phyloP scores from a whole-genome alignment of 37 sponge, comb jelly and placozoan species.

The Chondrilla cf. caribensis region DNA sequence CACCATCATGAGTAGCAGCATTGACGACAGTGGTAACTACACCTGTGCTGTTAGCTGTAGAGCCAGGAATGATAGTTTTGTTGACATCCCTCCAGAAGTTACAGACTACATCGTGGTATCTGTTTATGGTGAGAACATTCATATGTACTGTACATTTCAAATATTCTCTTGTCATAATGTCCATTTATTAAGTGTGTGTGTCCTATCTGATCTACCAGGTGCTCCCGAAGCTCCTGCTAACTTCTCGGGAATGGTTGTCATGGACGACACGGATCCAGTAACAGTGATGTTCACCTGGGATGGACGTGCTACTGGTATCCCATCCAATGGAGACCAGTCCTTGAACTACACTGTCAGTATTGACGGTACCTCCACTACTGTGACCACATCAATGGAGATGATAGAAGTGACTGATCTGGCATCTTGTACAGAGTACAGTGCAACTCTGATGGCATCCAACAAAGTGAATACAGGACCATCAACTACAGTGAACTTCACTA shows the following conservation, averaged over 20 bases:
- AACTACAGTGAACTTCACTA: background rate
- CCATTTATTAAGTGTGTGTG: background rate
- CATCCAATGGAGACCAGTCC: background rate
- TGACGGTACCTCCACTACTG: background rate
- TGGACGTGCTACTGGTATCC: background rate
- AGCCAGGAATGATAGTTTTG: background rate
- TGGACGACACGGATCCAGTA: background rate
- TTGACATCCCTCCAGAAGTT: background rate
- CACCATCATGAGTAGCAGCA: background rate
- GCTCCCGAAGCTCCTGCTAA: background rate
- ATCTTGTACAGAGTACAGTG: background rate
- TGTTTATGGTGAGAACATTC: background rate
- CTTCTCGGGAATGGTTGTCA: background rate
- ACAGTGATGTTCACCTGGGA: background rate
- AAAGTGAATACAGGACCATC: background rate
- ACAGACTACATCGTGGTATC: background rate
- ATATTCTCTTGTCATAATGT: too few relatives aligned
- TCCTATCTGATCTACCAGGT: background rate
- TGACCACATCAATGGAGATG: background rate
- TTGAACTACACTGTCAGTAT: background rate
- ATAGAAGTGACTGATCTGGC: background rate
- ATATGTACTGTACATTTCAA: too few relatives aligned
- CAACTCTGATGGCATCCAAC: background rate
- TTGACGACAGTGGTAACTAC: conserved; percentile 2
- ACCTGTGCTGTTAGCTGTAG: conserved; percentile 5